Percentiles rank a stretch among this genome's conserved stretches.
Conservation (phyloP, 1,140 invertebrate genomes). For the Octopus sinensis region DNA sequence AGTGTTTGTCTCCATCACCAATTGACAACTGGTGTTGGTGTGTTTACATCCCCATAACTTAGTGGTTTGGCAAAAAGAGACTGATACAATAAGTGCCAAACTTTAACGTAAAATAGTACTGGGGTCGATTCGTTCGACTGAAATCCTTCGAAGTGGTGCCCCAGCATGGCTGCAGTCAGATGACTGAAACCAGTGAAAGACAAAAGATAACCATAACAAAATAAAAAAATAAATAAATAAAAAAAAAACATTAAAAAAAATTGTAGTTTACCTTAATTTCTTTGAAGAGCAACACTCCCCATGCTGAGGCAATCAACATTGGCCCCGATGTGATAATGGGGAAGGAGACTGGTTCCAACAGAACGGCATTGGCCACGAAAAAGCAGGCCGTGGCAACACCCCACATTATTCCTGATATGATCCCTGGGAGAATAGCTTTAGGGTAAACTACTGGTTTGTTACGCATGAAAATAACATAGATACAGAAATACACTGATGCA, state of each 20-base stretch:
- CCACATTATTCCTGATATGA: constrained; percentile 59
- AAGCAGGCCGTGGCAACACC: constrained; percentile 54
- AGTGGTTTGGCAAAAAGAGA: no score
- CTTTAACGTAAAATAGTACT: no score
- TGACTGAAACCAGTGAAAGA: no score
- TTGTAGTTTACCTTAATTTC: constrained; percentile 46
- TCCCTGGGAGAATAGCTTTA: constrained; percentile 53
- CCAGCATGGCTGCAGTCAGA: no score
- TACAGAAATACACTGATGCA: constrained; percentile 54
- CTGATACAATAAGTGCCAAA: no score
- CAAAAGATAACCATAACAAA: background rate
- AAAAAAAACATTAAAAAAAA: background rate
- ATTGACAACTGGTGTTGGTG: no score
- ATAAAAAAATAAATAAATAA: background rate
- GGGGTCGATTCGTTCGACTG: no score
- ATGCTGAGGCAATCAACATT: constrained; percentile 42
- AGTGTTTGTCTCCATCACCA: no score
- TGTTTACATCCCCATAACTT: no score
- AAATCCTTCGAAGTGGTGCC: no score
- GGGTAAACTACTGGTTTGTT: constrained; percentile 57
- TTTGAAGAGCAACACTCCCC: constrained; percentile 47
- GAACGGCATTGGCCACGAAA: constrained; percentile 57
- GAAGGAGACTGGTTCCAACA: constrained; percentile 57
- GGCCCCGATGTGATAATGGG: constrained; percentile 55
- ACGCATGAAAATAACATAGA: constrained; percentile 51